Evolutionary conservation across 2,797 vertebrate genomes (phyloP), one percentile per base, ranked within the genome.

Genomic region (Eulemur albifrons): DNA sequence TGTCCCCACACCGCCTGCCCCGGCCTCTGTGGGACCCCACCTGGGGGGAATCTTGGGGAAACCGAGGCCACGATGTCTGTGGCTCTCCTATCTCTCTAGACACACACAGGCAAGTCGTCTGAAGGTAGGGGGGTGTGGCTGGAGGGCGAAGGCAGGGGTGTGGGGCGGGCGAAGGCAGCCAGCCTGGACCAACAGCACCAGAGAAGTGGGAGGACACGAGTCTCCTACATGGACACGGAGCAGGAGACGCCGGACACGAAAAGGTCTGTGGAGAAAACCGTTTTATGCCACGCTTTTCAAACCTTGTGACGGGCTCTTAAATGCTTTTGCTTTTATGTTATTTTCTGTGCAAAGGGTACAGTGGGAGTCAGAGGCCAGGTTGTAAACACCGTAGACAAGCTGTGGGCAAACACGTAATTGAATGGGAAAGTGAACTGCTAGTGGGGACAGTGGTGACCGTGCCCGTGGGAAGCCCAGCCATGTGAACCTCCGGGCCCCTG

Each of bases 11-110:
- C 38, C 32, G 10, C 73, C 4, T 40, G 3, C 38, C 40, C 80
- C 3, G 13, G 65, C 45, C 35, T 8, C n/a, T 0, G 1, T 0
- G 43, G 61, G 32, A 40, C 50, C 30, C 23, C 4, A 35, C 50
- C 52, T 40, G 40, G 45, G 57, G 45, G 85, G 67, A 52, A 35
- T n/a, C 83, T 17, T 38, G 52, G 90, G 90, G 75, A 38, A 48
- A 4, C 38, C 0, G 0, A 57, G 27, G 27, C 54, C 1, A 0
- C 7, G 2, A 0, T 4, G 4, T 3, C 8, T 48, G 30, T 0
- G 1, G 4, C n/a, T 50, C 2, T 0, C 59, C 50, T 0, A 1
- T 27, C 48, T 59, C 63, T 23, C 23, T 50, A 17, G 59, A 61
- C 50, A 10, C 70, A 52, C 11, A 1, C 6, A 65, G 81, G 57